Percentiles rank a stretch among this genome's conserved stretches.
phyloP scores from a whole-genome alignment of 2,113 vertebrate species.

The Gallinago undulata region DNA sequence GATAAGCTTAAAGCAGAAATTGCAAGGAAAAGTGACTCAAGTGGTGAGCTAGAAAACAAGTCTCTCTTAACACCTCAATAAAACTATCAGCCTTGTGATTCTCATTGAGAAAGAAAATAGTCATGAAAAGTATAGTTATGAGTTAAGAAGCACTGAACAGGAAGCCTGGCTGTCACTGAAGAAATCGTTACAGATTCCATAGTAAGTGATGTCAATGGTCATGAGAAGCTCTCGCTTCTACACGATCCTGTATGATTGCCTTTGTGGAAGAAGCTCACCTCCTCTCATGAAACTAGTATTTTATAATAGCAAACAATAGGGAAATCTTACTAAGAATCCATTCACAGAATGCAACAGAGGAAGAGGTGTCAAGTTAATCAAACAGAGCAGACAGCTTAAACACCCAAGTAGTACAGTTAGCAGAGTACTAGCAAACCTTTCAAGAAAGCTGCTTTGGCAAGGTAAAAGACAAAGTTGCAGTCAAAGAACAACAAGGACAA shows the following conservation, averaged over 20 bases:
- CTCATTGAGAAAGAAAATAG: background rate
- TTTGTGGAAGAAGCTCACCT: background rate
- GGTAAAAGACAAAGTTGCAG: background rate
- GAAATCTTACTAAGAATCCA: background rate
- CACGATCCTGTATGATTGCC: rapidly evolving
- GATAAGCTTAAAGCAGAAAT: background rate
- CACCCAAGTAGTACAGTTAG: background rate
- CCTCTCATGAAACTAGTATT: background rate
- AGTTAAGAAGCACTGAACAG: background rate
- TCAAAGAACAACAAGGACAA: background rate
- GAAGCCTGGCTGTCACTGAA: background rate
- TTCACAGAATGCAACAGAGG: background rate
- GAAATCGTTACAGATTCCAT: background rate
- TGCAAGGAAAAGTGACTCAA: background rate
- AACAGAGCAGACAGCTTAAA: background rate
- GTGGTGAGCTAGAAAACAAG: background rate
- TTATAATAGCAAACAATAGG: background rate
- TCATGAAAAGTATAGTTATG: background rate
- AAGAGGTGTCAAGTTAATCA: background rate
- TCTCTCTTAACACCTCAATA: background rate
- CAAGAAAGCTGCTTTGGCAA: background rate
- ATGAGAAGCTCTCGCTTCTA: background rate
- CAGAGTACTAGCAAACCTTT: background rate
- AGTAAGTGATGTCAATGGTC: background rate
- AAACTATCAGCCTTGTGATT: background rate